Base-by-base conservation (phyloP, 2,113 vertebrate species). In the Sylvia atricapilla region DNA sequence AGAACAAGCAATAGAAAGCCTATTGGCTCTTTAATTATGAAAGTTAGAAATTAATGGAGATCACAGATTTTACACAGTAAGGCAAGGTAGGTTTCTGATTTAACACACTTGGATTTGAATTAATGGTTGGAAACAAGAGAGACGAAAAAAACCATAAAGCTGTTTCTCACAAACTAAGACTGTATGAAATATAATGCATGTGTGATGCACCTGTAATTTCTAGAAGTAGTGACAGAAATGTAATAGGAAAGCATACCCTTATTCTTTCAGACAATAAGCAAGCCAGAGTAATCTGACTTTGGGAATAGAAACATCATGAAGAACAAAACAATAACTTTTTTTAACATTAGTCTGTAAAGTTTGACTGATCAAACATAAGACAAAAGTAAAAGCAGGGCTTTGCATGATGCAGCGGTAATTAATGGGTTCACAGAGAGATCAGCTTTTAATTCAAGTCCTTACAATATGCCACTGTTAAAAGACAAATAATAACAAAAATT, bases 41-140 rank as follows among this genome's bases (percentile, higher is more conserved):
- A 96, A 94, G 67, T 80, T 70, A 97, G 90, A 83, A 97, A 97
- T 79, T 92, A 94, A 85, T 64, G 69, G 91, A 90, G 47, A 83
- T 56, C 82, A 84, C 39, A 96, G 87, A 94, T 96, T 96, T 96
- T 94, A 47, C 64, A 67, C 30, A n/a, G 37, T 89, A 62, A 46
- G 62, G 28, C 59, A 90, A 93, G n/a, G 60, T 25, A 74, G 52
- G 19, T 56, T 96, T 94, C 93, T 95, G 59, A 94, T 80, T 89
- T 87, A 73, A 13, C 72, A 75, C 37, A 70, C 78, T 81, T 69
- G 35, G 52, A 68, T 74, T 93, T 94, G 70, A 64, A 49, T 75
- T 87, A 96, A 75, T 89, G 82, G 24, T 50, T 95, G 39, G 49
- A 96, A 97, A 92, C 46, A 89, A 93, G 59, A 91, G 18, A 94